Conservation (phyloP, 1,140 invertebrate genomes). For the Euschistus heros region DNA sequence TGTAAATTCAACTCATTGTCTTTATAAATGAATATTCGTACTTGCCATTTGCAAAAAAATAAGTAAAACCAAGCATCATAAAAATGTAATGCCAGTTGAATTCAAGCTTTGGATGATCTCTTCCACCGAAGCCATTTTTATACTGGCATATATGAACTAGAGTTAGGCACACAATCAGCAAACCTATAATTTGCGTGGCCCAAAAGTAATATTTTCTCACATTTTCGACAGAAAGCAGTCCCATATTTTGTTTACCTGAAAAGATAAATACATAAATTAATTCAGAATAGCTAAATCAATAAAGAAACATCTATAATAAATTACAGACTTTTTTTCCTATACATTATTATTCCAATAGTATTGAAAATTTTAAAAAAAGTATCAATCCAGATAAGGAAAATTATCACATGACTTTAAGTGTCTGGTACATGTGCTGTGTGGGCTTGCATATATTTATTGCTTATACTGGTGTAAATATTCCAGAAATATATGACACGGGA, state of each 20-base stretch:
- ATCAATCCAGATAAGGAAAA: too few species aligned
- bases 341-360: too few species aligned
- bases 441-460: too few species aligned
- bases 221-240: conserved; percentile 1
- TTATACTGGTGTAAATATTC: too few species aligned
- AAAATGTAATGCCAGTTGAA: conserved; percentile 17
- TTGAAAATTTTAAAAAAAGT: too few species aligned
- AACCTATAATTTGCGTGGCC: conserved; percentile 7
- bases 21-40: not conserved
- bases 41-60: conserved; percentile 11
- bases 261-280: not conserved
- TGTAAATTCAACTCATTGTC: not conserved
- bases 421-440: too few species aligned
- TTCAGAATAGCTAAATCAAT: too few species aligned
- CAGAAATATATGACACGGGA: too few species aligned
- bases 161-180: conserved; percentile 3
- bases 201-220: conserved; percentile 11
- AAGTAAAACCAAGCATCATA: conserved; percentile 14
- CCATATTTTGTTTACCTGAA: conserved; percentile 4
- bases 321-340: too few species aligned
- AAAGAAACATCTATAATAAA: too few species aligned
- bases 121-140: conserved; percentile 32
- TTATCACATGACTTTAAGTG: too few species aligned
- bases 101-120: conserved; percentile 33
- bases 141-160: conserved; percentile 39